A percentile compares a stretch with the other conserved stretches of the same genome.
Conservation (phyloP, 2,797 vertebrate species). For the Cryptoblepharus egeriae region DNA sequence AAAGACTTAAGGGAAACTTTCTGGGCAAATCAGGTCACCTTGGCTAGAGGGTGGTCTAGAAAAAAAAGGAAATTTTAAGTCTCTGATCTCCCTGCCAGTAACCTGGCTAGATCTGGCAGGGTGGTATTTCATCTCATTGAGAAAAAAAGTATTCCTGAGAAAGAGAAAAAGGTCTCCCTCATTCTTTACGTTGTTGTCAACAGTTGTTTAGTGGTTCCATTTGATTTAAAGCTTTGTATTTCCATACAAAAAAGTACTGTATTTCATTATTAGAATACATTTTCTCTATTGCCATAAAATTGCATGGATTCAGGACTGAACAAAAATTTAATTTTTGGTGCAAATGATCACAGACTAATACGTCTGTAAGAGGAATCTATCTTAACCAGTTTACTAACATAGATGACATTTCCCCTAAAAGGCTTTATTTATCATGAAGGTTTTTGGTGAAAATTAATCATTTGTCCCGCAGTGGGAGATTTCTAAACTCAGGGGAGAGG, state of each 20-base stretch:
- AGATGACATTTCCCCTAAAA: background rate
- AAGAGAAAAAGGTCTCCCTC: too few relatives aligned
- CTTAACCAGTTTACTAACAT: background rate
- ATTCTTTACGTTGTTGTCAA: background rate
- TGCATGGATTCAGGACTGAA: background rate
- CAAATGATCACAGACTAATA: background rate
- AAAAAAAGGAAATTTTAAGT: too few relatives aligned
- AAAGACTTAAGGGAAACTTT: too few relatives aligned
- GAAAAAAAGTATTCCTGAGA: too few relatives aligned
- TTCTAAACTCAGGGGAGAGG: background rate
- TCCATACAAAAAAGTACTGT: background rate
- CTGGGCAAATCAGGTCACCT: too few relatives aligned
- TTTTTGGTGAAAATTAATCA: constrained; percentile 16
- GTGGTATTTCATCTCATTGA: too few relatives aligned
- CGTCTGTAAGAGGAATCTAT: background rate
- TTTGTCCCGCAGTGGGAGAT: background rate
- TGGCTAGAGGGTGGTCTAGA: too few relatives aligned
- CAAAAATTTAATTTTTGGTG: background rate
- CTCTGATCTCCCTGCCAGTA: too few relatives aligned
- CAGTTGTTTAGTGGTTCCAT: background rate
- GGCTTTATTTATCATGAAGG: background rate
- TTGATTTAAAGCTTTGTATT: background rate
- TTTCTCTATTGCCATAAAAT: background rate
- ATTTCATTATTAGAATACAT: background rate
- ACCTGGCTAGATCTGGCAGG: too few relatives aligned